A percentile compares a stretch with the other conserved stretches of the same genome.
phyloP scores from a whole-genome alignment of 2,797 vertebrate species.

The Arnoldichthys spilopterus region DNA sequence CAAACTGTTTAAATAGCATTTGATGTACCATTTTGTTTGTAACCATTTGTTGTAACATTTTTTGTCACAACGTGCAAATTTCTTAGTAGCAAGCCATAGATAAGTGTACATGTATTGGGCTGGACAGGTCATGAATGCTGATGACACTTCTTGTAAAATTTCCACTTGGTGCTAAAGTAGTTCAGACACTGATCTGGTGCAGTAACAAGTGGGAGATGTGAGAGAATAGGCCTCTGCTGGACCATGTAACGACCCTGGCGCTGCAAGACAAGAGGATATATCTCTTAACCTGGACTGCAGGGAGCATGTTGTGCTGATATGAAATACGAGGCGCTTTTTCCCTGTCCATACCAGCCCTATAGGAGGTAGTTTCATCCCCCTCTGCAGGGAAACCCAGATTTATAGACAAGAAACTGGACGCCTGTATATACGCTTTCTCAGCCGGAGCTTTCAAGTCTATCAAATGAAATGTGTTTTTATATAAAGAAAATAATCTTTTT shows the following conservation, averaged over 20 bases:
- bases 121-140: constrained; percentile 5
- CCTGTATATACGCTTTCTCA: constrained; percentile 68
- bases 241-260: constrained; percentile 15
- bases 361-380: constrained; percentile 77
- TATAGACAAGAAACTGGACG: constrained; percentile 73
- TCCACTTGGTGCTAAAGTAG: constrained; percentile 17
- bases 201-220: background rate
- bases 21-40: no score
- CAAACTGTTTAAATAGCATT: no score
- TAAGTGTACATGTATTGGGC: background rate
- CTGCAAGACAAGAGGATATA: constrained; percentile 53
- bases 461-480: constrained; percentile 44
- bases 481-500: constrained; percentile 40
- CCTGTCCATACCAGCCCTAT: constrained; percentile 70
- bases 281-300: constrained; percentile 55
- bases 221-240: constrained; percentile 10
- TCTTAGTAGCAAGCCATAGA: background rate
- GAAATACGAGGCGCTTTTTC: constrained; percentile 70
- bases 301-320: constrained; percentile 68
- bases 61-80: background rate
- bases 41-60: background rate
- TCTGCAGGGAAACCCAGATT: constrained; percentile 75
- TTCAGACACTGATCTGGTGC: constrained; percentile 29
- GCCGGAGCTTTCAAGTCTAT: constrained; percentile 45
- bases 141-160: constrained; percentile 16